These are phyloP conservation scores for Xestoiulus laeticollis DNA, from an alignment of 2,888 invertebrate genomes.

Conservation along the genomic window DNA sequence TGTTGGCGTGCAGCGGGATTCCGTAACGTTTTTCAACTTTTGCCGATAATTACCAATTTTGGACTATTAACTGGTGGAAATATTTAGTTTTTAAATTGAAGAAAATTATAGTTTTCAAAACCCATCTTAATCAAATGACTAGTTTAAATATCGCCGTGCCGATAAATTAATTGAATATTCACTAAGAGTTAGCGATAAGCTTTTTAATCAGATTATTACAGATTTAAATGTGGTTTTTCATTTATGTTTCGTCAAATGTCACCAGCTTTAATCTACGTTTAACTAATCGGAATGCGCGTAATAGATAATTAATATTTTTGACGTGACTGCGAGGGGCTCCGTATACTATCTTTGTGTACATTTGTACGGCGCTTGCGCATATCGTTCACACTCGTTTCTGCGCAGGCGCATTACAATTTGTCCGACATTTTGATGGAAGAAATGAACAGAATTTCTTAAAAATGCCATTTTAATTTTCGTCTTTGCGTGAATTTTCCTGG, in stretches of 20 bases:
- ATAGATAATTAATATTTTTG: background rate
- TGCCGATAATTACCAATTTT: too few species aligned
- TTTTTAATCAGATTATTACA: too few species aligned
- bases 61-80: too few species aligned
- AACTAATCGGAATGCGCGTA: background rate
- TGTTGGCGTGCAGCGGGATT: too few species aligned
- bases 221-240: background rate
- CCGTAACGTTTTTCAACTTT: too few species aligned
- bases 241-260: background rate
- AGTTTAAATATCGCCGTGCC: too few species aligned
- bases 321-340: background rate
- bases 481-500: background rate
- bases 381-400: background rate
- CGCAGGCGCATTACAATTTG: background rate
- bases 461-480: slow-evolving; percentile 30
- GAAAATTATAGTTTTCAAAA: too few species aligned
- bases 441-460: slow-evolving; percentile 1
- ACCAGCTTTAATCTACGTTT: too few species aligned
- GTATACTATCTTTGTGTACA: background rate
- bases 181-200: too few species aligned
- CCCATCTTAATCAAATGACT: too few species aligned
- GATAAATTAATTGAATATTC: too few species aligned
- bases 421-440: slow-evolving; percentile 46
- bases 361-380: background rate
- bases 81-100: too few species aligned